These are phyloP conservation scores for Nesometra sesokonis DNA, from an alignment of 35 echinoderm and acorn worm genomes.

Conservation along the genomic window DNA sequence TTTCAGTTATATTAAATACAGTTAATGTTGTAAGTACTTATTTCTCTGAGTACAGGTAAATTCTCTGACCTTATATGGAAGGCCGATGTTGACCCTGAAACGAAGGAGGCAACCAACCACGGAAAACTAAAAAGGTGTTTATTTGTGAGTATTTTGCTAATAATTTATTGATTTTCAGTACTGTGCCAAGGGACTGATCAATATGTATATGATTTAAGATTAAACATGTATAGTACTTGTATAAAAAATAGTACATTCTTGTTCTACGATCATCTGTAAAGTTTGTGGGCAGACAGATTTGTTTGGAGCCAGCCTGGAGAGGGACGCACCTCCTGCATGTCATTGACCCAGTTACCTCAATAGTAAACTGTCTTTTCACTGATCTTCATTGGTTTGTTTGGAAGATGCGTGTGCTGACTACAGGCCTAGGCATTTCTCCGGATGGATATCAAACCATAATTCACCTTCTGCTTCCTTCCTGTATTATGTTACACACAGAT, in stretches of 20 bases:
- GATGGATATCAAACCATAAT: neutral
- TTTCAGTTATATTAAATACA: no score
- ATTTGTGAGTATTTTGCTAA: neutral
- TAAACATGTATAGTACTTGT: no score
- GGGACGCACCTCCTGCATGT: neutral
- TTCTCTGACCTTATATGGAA: neutral
- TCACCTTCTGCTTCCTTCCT: no score
- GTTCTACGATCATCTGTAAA: no score
- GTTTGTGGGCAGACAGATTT: no score
- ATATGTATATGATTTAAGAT: no score
- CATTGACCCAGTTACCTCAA: neutral
- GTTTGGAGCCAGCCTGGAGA: no score
- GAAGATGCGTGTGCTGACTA: neutral
- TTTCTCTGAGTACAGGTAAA: neutral
- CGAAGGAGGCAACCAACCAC: neutral
- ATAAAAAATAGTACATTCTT: no score
- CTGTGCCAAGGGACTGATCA: no score
- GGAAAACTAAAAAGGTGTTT: neutral
- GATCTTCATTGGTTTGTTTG: neutral
- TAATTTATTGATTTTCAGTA: neutral
- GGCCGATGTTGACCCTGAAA: neutral
- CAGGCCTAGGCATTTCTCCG: neutral
- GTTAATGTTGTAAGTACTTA: no score
- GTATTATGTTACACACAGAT: no score
- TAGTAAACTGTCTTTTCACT: neutral